Evolutionary conservation across 1,140 invertebrate species (phyloP).

Genomic region (Drosophila suzukii): DNA sequence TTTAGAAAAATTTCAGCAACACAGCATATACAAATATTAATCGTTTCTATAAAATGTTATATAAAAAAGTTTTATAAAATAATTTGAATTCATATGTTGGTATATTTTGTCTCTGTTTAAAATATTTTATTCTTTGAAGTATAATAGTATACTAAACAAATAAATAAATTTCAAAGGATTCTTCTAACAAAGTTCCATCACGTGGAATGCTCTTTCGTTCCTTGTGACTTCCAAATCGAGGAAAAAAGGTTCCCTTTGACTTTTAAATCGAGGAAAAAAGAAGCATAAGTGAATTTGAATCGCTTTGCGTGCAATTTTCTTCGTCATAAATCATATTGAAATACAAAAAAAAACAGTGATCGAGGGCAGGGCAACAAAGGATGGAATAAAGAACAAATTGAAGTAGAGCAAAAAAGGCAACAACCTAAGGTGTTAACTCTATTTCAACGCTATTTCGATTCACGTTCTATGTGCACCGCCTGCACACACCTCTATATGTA

Average conservation of each 20-base stretch:
- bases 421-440: slow-evolving; percentile 44
- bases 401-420: slow-evolving; percentile 21
- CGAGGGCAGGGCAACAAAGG: slow-evolving; percentile 19
- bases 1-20: neutral
- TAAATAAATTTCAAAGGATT: slow-evolving; percentile 5
- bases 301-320: slow-evolving; percentile 73
- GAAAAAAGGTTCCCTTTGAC: slow-evolving; percentile 26
- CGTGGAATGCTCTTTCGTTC: neutral
- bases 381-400: slow-evolving; percentile 27
- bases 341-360: slow-evolving; percentile 57
- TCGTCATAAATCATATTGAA: slow-evolving; percentile 78
- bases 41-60: too few species aligned
- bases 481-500: neutral
- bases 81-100: too few species aligned
- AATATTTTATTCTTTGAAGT: too few species aligned
- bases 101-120: too few species aligned
- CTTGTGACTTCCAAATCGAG: slow-evolving; percentile 28
- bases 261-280: slow-evolving; percentile 23
- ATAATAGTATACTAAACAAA: too few species aligned
- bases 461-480: slow-evolving; percentile 56
- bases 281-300: slow-evolving; percentile 50
- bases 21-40: too few species aligned
- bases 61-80: too few species aligned
- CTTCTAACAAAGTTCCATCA: neutral
- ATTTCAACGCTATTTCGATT: slow-evolving; percentile 58